Conservation (phyloP, 2,888 invertebrate species). For the Anoncus sp. region DNA sequence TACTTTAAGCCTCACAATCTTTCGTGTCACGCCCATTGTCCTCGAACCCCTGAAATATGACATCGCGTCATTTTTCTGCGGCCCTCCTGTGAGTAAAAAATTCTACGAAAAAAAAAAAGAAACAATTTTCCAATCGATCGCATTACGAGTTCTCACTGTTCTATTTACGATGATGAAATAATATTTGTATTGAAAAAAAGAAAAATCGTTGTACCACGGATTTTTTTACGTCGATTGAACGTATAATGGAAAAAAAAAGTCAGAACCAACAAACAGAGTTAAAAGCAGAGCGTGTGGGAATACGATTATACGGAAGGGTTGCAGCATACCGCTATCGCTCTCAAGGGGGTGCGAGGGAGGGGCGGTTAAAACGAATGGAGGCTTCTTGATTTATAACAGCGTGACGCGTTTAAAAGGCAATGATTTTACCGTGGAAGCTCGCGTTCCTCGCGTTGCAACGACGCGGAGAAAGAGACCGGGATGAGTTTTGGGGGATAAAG, state of each 20-base stretch:
- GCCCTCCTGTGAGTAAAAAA: slow-evolving; percentile 17
- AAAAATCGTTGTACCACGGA: neutral
- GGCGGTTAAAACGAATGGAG: slow-evolving; percentile 37
- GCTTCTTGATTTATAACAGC: slow-evolving; percentile 67
- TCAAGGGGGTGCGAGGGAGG: slow-evolving; percentile 33
- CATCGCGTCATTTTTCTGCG: slow-evolving; percentile 24
- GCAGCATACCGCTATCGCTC: slow-evolving; percentile 39
- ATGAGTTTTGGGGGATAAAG: slow-evolving; percentile 6
- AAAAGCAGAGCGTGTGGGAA: slow-evolving; percentile 46
- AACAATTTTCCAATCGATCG: slow-evolving; percentile 52
- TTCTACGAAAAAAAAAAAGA: slow-evolving; percentile 9
- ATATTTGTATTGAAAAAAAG: neutral
- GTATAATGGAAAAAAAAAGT: neutral
- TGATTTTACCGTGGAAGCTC: slow-evolving; percentile 77
- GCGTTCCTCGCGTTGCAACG: slow-evolving; percentile 69
- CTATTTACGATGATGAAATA: neutral
- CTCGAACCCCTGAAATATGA: slow-evolving; percentile 43
- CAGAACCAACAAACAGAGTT: slow-evolving; percentile 16
- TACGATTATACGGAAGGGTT: slow-evolving; percentile 57
- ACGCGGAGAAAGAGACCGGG: slow-evolving; percentile 61
- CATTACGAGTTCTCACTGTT: slow-evolving; percentile 2
- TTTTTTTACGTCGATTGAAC: neutral
- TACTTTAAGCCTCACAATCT: slow-evolving; percentile 37
- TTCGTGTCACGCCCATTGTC: slow-evolving; percentile 54
- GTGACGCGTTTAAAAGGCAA: slow-evolving; percentile 78